Evolutionary conservation across 2,113 vertebrate genomes (phyloP), one percentile per base, ranked within the genome.

Genomic region (Lampris incognitus): DNA sequence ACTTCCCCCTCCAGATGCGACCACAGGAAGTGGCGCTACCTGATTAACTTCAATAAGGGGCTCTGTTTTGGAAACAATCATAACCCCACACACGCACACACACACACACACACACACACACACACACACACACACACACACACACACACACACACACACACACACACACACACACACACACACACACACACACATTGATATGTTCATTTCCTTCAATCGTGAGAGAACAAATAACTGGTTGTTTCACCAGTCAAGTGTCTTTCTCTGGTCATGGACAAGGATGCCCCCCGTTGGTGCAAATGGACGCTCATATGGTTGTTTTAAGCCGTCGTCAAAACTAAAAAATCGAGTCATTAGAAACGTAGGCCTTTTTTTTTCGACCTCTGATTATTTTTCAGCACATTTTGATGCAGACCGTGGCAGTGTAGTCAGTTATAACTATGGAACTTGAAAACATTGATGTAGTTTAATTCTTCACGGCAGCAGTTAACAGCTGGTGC

Each of bases 11-110:
- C 44, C 77, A 56, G 72, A 74, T 8, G 49, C 50, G 56, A 83
- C 75, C 72, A 75, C 74, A 82, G 77, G 10, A 54, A 74, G 57
- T 48, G 72, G 58, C 58, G 72, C 1, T 4, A 64, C 13, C 61
- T 65, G 82, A 58, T n/a, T 72, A 79, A 52, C 64, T 42, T 70
- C 65, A 56, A 79, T 39, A 1, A 88, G 71, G 70, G 81, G 56
- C 65, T 91, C 94, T 94, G 85, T n/a, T 69, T 65, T 1, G 49
- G 40, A 86, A 78, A 88, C 3, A 66, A 0, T 4, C 2, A 72
- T 44, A 8, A 73, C 65, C 37, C 10, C 24, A 37, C 13, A 50
- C 5, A 6, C 2, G 36, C 37, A 46, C 0, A 41, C 13, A 52
- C 51, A 71, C 11, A 41, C 13, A 52, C 51, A 71, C 11, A 40